Evolutionary conservation across 2,113 vertebrate genomes (phyloP).

Genomic region (Tursiops truncatus): DNA sequence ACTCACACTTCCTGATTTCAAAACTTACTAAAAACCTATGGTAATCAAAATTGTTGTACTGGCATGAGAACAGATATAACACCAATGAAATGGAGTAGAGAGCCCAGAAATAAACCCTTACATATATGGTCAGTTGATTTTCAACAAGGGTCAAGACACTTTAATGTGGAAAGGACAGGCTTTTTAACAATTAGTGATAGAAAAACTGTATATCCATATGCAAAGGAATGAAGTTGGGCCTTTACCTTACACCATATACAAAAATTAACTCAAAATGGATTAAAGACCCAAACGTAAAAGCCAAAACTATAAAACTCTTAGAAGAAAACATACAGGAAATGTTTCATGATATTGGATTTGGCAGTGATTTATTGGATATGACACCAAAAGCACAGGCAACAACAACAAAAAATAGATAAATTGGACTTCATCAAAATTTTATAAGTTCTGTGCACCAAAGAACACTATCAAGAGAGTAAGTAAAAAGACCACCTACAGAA

Average conservation of each 20-base stretch:
- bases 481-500: not conserved
- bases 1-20: not conserved
- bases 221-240: too few species aligned
- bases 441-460: not conserved
- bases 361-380: too few species aligned
- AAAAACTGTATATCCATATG: too few species aligned
- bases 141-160: not conserved
- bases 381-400: too few species aligned
- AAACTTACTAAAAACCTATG: not conserved
- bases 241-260: too few species aligned
- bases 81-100: not conserved
- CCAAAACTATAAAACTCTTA: too few species aligned
- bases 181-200: too few species aligned
- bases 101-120: not conserved
- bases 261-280: too few species aligned
- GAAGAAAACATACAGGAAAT: too few species aligned
- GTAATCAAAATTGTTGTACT: constrained; percentile 13
- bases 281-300: too few species aligned
- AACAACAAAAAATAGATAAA: not conserved
- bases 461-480: not conserved
- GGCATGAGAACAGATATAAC: not conserved
- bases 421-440: not conserved
- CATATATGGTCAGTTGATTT: not conserved
- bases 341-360: too few species aligned
- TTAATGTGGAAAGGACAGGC: not conserved